Evolutionary conservation across 2,888 invertebrate species (phyloP).

Genomic region (Gandaritis pyraliata): DNA sequence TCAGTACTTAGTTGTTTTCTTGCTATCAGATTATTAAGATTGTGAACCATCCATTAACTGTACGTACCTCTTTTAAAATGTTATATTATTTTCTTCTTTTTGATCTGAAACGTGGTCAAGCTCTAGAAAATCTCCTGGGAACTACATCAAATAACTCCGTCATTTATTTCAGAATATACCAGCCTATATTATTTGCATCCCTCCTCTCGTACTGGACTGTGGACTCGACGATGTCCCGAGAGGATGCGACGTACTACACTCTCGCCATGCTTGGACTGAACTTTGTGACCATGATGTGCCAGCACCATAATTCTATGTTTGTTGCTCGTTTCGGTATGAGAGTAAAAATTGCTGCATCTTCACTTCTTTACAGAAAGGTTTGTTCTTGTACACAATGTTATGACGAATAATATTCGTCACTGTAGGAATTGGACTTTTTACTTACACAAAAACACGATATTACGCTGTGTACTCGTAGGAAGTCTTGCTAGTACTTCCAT

Average conservation of each 20-base stretch:
- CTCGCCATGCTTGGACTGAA: slow-evolving; percentile 76
- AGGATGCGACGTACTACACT: slow-evolving; percentile 85
- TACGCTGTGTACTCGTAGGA: too few species aligned
- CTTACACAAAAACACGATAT: too few species aligned
- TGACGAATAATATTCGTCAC: too few species aligned
- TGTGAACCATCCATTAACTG: too few species aligned
- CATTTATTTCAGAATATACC: slow-evolving; percentile 67
- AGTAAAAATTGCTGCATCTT: slow-evolving; percentile 88
- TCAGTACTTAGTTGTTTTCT: too few species aligned
- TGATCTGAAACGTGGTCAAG: not conserved
- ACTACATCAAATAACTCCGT: not conserved
- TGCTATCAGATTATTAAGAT: too few species aligned
- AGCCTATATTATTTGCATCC: slow-evolving; percentile 81
- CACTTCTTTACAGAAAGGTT: slow-evolving; percentile 91
- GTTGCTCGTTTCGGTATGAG: slow-evolving; percentile 87
- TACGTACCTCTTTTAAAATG: too few species aligned
- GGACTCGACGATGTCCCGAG: slow-evolving; percentile 55
- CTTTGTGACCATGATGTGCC: slow-evolving; percentile 82
- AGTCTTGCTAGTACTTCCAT: too few species aligned
- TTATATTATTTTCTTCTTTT: not conserved
- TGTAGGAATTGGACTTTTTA: too few species aligned
- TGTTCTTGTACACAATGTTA: slow-evolving; percentile 15
- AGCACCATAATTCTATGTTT: slow-evolving; percentile 89
- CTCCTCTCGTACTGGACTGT: slow-evolving; percentile 81
- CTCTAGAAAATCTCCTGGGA: not conserved